These are phyloP conservation scores for Liodrosophila aerea DNA, from an alignment of 2,888 invertebrate species.

Conservation along the genomic window DNA sequence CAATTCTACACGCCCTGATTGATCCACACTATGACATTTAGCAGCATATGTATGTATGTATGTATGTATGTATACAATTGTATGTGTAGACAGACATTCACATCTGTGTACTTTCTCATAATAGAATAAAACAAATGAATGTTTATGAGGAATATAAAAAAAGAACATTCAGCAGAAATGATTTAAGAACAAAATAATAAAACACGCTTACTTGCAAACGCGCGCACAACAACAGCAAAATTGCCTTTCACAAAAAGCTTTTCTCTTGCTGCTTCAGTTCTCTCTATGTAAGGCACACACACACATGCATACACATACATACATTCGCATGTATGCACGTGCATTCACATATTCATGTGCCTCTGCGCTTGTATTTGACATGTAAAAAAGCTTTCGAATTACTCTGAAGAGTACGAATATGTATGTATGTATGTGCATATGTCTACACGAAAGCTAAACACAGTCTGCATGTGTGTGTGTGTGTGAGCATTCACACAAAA, in stretches of 20 bases:
- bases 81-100: no score
- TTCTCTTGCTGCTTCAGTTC: conserved; percentile 61
- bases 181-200: conserved; percentile 34
- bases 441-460: conserved; percentile 56
- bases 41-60: conserved; percentile 7
- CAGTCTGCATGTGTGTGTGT: conserved; percentile 9
- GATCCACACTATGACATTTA: no score
- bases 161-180: background rate
- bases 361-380: conserved; percentile 36
- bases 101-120: no score
- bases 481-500: conserved; percentile 10
- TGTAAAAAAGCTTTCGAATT: conserved; percentile 64
- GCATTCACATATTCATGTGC: background rate
- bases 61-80: conserved; percentile 14
- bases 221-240: conserved; percentile 30
- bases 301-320: conserved; percentile 2
- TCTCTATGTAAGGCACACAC: conserved; percentile 18
- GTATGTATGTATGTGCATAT: background rate
- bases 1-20: no score
- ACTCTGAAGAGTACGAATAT: conserved; percentile 50
- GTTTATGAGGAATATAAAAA: background rate
- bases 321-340: conserved; percentile 25
- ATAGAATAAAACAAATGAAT: background rate
- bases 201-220: conserved; percentile 39
- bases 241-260: conserved; percentile 75